A percentile compares a stretch with the other conserved stretches of the same genome.
Conservation (phyloP, 2,888 invertebrate species). For the Apamea anceps region DNA sequence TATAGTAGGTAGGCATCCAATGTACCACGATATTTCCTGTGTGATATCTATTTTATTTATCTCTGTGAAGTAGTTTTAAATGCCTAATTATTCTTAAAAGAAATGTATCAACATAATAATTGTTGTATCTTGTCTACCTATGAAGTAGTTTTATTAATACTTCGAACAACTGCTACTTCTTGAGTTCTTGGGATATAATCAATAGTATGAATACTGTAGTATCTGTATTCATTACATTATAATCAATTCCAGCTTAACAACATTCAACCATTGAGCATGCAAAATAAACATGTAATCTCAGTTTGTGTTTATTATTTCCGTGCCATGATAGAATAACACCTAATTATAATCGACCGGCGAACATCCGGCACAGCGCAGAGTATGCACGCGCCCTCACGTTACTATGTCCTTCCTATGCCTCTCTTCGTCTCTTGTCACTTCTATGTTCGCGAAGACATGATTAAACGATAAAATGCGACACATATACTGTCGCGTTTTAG, state of each 20-base stretch:
- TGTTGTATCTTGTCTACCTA: constrained; percentile 12
- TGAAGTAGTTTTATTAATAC: constrained; percentile 12
- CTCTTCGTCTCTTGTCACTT: too few species aligned
- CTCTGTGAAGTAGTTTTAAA: constrained; percentile 14
- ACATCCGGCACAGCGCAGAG: neutral
- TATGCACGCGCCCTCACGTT: neutral
- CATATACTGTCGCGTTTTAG: too few species aligned
- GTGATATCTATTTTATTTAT: constrained; percentile 35
- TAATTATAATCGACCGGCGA: neutral
- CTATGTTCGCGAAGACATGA: too few species aligned
- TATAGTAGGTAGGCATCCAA: constrained; percentile 16
- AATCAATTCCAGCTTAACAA: constrained; percentile 57
- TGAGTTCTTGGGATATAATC: constrained; percentile 12
- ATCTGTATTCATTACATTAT: constrained; percentile 47
- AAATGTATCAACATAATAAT: constrained; percentile 7
- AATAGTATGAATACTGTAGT: constrained; percentile 15
- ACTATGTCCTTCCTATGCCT: too few species aligned
- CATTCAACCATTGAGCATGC: constrained; percentile 53
- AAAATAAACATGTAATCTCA: constrained; percentile 68
- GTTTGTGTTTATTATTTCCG: constrained; percentile 41
- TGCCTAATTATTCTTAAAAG: neutral
- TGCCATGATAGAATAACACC: neutral
- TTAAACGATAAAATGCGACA: too few species aligned
- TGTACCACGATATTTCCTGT: constrained; percentile 8
- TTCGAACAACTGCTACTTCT: constrained; percentile 10